These are phyloP conservation scores for Synanthedon myopaeformis DNA, from an alignment of 2,888 invertebrate species.

Conservation along the genomic window DNA sequence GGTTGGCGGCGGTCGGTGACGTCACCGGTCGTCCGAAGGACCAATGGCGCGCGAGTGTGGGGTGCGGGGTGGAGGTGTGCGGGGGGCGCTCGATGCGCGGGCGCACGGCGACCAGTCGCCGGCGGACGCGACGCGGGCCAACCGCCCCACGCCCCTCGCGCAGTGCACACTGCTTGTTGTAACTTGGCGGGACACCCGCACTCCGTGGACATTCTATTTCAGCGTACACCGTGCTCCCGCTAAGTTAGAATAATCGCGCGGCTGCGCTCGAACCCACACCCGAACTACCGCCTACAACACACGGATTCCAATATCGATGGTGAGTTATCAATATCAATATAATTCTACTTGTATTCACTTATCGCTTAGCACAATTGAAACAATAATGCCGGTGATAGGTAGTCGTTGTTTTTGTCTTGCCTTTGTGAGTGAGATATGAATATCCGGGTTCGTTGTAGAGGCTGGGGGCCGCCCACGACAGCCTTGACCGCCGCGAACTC, in stretches of 20 bases:
- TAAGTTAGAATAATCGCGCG: slow-evolving; percentile 34
- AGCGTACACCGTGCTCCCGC: slow-evolving; percentile 8
- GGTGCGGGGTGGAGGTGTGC: slow-evolving; percentile 15
- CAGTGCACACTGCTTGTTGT: slow-evolving; percentile 18
- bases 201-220: neutral
- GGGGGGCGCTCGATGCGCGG: slow-evolving; percentile 18
- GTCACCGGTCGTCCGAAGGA: slow-evolving; percentile 41
- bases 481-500: slow-evolving; percentile 61
- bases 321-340: no score
- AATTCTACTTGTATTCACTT: no score
- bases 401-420: slow-evolving; percentile 3
- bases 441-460: slow-evolving; percentile 59
- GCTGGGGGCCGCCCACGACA: slow-evolving; percentile 41
- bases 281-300: slow-evolving; percentile 13
- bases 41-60: slow-evolving; percentile 21
- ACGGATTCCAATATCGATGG: slow-evolving; percentile 3
- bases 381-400: no score
- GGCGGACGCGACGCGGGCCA: slow-evolving; percentile 25
- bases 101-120: slow-evolving; percentile 23
- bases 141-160: slow-evolving; percentile 45
- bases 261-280: slow-evolving; percentile 9
- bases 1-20: slow-evolving; percentile 31
- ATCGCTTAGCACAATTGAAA: no score
- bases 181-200: slow-evolving; percentile 1
- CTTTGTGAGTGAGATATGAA: slow-evolving; percentile 14